phyloP scores from a whole-genome alignment of 2,888 invertebrate species.

The Masnerella sp. region DNA sequence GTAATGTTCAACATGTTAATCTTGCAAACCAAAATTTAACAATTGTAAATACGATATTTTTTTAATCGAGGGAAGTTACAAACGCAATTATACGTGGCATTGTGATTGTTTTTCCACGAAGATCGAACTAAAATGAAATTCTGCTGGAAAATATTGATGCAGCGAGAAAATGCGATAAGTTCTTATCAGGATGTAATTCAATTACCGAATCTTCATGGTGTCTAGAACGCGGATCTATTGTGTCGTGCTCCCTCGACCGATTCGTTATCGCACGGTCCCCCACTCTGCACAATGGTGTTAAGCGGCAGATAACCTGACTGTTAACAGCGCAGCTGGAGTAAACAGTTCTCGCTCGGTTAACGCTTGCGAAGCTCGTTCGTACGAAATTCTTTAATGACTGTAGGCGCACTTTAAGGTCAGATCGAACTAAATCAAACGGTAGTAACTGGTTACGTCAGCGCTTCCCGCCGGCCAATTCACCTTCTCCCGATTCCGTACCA shows the following conservation, averaged over 20 bases:
- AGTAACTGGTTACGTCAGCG: constrained; percentile 40
- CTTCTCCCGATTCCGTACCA: constrained; percentile 23
- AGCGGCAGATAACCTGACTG: constrained; percentile 71
- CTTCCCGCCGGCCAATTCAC: constrained; percentile 17
- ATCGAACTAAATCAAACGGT: constrained; percentile 16
- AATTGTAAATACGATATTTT: too few species aligned
- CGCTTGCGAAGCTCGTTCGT: constrained; percentile 60
- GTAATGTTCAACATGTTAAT: too few species aligned
- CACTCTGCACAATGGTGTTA: constrained; percentile 73
- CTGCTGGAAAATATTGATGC: constrained; percentile 59
- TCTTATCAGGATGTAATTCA: constrained; percentile 76
- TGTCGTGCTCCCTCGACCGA: constrained; percentile 63
- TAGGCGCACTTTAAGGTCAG: constrained; percentile 45
- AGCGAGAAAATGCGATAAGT: constrained; percentile 62
- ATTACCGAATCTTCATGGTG: constrained; percentile 73
- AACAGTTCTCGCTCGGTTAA: constrained; percentile 46
- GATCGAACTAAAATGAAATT: constrained; percentile 33
- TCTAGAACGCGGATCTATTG: constrained; percentile 57
- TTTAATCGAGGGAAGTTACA: too few species aligned
- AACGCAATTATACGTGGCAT: too few species aligned
- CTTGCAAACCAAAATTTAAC: too few species aligned
- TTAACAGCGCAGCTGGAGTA: constrained; percentile 48
- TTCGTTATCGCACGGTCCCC: constrained; percentile 70
- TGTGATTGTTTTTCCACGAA: constrained; percentile 29
- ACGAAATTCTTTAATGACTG: constrained; percentile 67